A percentile compares a stretch with the other conserved stretches of the same genome.
Evolutionary conservation across 2,113 vertebrate genomes (phyloP).

Genomic region (Carettochelys insculpta): DNA sequence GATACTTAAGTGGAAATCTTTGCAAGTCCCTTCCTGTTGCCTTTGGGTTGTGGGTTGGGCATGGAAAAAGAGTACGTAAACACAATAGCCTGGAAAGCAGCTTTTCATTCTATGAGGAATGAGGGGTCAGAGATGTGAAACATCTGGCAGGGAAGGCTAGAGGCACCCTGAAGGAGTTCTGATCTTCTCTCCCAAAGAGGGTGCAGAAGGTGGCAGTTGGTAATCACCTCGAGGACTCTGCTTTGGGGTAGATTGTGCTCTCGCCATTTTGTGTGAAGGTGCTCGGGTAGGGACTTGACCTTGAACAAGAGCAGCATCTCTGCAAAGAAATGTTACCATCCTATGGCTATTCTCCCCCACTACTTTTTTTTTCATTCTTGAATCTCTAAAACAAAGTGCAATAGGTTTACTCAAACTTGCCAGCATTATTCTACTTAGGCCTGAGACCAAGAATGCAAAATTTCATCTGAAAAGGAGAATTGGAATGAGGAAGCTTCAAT

Average conservation of each 20-base stretch:
- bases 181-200: conserved; percentile 20
- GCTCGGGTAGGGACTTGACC: not conserved
- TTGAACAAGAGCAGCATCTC: not conserved
- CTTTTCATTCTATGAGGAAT: conserved; percentile 5
- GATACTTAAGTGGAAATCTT: conserved; percentile 36
- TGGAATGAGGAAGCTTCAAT: conserved; percentile 15
- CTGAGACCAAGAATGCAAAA: rapidly evolving
- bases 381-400: not conserved
- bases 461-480: not conserved
- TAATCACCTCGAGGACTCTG: not conserved
- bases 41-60: conserved; percentile 24
- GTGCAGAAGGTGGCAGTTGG: not conserved
- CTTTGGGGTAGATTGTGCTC: not conserved
- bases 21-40: conserved; percentile 35
- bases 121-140: conserved; percentile 29
- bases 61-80: not conserved
- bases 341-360: not conserved
- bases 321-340: not conserved
- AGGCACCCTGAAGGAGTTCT: conserved; percentile 35
- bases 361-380: not conserved
- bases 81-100: not conserved
- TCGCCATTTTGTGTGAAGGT: not conserved
- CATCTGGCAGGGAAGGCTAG: conserved; percentile 40
- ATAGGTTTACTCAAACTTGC: conserved; percentile 14
- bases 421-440: not conserved